Conservation (phyloP, 2,888 invertebrate species). For the Ochropleura leucogaster region DNA sequence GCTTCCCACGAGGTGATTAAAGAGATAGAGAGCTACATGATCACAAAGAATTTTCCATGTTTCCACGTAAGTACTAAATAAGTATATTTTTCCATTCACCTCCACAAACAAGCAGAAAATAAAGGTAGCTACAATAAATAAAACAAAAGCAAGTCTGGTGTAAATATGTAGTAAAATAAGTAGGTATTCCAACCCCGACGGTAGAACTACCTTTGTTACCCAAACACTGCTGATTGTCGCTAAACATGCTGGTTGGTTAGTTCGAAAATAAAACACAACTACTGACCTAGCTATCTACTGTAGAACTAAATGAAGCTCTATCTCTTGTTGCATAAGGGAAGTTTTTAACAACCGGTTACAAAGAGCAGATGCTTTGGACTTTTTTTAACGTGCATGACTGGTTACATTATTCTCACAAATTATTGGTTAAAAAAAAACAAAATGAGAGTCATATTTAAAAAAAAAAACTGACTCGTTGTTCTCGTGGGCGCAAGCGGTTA, state of each 20-base stretch:
- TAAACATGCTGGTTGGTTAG: conserved; percentile 58
- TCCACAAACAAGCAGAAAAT: not conserved
- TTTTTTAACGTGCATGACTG: too few species aligned
- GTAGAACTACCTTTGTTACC: conserved; percentile 20
- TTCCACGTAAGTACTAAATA: not conserved
- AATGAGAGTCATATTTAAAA: too few species aligned
- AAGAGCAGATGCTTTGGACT: not conserved
- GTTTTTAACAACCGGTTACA: not conserved
- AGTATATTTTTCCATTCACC: not conserved
- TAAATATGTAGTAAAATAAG: conserved; percentile 37
- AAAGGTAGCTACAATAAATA: conserved; percentile 14
- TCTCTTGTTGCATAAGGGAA: not conserved
- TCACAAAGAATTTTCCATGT: not conserved
- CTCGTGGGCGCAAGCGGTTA: too few species aligned
- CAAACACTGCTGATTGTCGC: conserved; percentile 55
- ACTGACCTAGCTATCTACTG: conserved; percentile 12
- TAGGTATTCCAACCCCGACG: conserved; percentile 14
- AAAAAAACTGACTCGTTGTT: too few species aligned
- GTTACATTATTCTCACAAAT: not conserved
- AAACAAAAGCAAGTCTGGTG: conserved; percentile 22
- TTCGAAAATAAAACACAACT: conserved; percentile 47
- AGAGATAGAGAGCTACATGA: not conserved
- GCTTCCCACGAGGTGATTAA: not conserved
- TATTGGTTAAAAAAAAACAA: not conserved
- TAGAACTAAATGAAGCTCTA: conserved; percentile 19